Base-by-base conservation (phyloP, 2,113 vertebrate genomes). In the Taxidea taxus region DNA sequence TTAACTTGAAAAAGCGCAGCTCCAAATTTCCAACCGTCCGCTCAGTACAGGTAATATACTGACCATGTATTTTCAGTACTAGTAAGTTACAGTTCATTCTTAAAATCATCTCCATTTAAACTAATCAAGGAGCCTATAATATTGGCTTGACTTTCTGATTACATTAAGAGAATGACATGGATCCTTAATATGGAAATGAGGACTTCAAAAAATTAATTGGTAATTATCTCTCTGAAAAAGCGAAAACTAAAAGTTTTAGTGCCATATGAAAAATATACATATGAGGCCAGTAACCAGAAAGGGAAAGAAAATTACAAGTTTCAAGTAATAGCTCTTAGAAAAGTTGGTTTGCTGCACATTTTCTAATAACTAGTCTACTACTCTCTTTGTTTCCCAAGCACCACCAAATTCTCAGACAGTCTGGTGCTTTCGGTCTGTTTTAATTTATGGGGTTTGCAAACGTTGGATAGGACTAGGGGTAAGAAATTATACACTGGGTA, bases 401-500 rank as follows among this genome's bases (percentile, higher is more conserved):
- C 80, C 91, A 81, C 94, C 97, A 88, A 97, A 97, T 91, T 95
- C 97, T 98, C 37, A 94, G 70, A 97, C 97, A 98, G 44, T 49
- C 78, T 1, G 21, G 88, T 90, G 81, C 92, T 92, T 93, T 90
- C 70, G 64, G 47, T 97, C 93, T 97, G 77, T 64, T 91, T 77
- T 91, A 93, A 84, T 86, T 95, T 93, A 94, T 11, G 39, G 85
- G 96, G 90, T 0, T 0, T 62, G 86, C 85, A 86, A 97, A 9
- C 83, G 27, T 42, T 90, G 81, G 58, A 66, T 95, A 97, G 91
- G 92, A 47, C 31, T 95, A 15, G n/a, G 95, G 88, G 87, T 96
- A 97, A 81, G 84, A 96, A 99, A 98, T 97, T 98, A 98, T 62
- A 98, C 98, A 99, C 99, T 99, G 99, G 99, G 98, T 99, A 99